Percentiles rank a stretch among this genome's conserved stretches.
Conservation (phyloP, 2,888 invertebrate genomes). For the Pseudococcus jackbeardsleyi region DNA sequence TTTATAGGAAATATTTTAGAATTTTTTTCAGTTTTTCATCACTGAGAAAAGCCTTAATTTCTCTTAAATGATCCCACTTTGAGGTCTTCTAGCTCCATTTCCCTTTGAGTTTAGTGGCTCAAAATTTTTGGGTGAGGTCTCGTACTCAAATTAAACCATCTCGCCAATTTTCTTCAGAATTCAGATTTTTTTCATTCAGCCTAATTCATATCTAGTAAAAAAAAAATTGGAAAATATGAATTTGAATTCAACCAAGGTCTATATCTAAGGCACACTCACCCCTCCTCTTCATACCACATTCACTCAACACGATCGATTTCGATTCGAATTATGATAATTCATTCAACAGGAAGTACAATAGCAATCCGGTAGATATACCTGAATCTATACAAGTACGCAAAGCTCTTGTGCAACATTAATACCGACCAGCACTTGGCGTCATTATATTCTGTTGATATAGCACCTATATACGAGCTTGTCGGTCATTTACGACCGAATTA, state of each 20-base stretch:
- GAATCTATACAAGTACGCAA: not conserved
- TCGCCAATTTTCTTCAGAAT: no score
- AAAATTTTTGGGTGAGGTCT: no score
- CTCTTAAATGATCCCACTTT: no score
- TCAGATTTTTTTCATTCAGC: no score
- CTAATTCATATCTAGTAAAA: no score
- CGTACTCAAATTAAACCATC: no score
- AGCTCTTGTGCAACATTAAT: slow-evolving; percentile 8
- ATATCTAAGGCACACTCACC: not conserved
- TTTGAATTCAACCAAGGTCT: not conserved
- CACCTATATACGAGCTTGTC: not conserved
- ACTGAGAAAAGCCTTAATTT: no score
- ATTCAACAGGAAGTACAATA: slow-evolving; percentile 35
- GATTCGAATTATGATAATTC: slow-evolving; percentile 48
- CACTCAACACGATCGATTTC: slow-evolving; percentile 12
- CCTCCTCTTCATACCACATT: not conserved
- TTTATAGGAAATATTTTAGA: no score
- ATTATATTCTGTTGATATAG: not conserved
- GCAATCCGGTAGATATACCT: not conserved
- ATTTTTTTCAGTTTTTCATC: no score
- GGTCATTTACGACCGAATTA: slow-evolving; percentile 11
- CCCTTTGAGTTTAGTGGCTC: no score
- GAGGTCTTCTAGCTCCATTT: no score
- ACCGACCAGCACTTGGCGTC: not conserved
- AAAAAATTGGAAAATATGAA: not conserved